Conservation (phyloP, 2,888 invertebrate species). For the Polydrusus pterygomalis region DNA sequence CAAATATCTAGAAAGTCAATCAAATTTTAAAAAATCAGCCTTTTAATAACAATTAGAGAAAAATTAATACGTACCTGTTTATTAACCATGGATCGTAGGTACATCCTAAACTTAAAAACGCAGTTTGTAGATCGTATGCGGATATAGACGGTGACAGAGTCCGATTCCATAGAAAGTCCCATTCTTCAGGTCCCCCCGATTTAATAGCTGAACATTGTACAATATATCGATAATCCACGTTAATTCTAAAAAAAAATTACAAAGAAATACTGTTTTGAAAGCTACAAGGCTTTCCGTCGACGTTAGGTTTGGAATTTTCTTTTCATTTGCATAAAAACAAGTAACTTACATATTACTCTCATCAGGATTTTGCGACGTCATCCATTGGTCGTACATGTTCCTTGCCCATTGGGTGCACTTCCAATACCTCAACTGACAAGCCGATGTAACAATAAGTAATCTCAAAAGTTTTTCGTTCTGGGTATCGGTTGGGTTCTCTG, state of each 20-base stretch:
- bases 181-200: slow-evolving; percentile 79
- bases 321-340: too few relatives aligned
- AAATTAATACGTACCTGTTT: slow-evolving; percentile 70
- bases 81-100: slow-evolving; percentile 74
- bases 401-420: slow-evolving; percentile 76
- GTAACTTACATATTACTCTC: slow-evolving; percentile 66
- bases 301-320: too few relatives aligned
- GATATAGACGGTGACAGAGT: slow-evolving; percentile 78
- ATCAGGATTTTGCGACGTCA: slow-evolving; percentile 66
- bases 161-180: slow-evolving; percentile 81
- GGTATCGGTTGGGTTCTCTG: slow-evolving; percentile 72
- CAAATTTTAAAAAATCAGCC: too few relatives aligned
- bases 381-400: slow-evolving; percentile 70
- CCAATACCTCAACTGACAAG: slow-evolving; percentile 75
- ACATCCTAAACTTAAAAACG: slow-evolving; percentile 73
- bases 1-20: slow-evolving; percentile 65
- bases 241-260: slow-evolving; percentile 73
- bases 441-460: slow-evolving; percentile 75
- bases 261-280: too few relatives aligned
- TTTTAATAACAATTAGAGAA: too few relatives aligned
- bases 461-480: slow-evolving; percentile 77
- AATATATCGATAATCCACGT: slow-evolving; percentile 78
- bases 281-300: too few relatives aligned
- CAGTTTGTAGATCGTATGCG: slow-evolving; percentile 72
- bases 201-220: slow-evolving; percentile 79